Evolutionary conservation across 2,113 vertebrate species (phyloP), one percentile per base, ranked within the genome.

Genomic region (Shinisaurus crocodilurus): DNA sequence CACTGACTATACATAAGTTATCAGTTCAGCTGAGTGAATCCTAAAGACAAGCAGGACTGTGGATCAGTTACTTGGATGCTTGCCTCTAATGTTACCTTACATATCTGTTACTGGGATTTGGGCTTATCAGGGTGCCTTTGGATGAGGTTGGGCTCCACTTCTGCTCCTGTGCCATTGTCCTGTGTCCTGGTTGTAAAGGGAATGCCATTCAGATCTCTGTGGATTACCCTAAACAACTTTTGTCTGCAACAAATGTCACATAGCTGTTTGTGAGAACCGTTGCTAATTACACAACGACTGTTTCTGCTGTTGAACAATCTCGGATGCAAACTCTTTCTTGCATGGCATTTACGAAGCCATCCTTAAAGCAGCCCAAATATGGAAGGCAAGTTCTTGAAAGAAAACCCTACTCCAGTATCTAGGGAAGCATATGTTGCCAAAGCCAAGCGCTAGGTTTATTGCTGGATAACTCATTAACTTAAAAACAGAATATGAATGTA

Each of bases 401-500:
- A 43, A 85, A 82, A 65, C 88, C 93, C 82, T 91, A 77, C 94
- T 95, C 87, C 87, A 37, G 7, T 93, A 76, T 94, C 40, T 43
- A 81, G 90, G 89, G 94, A 92, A 91, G 92, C 85, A 87, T 77
- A 83, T 90, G 91, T 94, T 94, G 90, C 94, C 95, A 96, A 94
- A 93, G 40, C 90, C 92, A 94, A 95, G 91, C 92, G 80, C 91
- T 92, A 29, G 86, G 89, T 95, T 96, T 96, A 86, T 90, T 85
- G 57, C 90, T 93, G 94, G 96, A 95, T 97, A 97, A 90, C 95
- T 97, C 96, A 96, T 97, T 97, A 97, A 95, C 94, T 97, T 96
- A 96, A 97, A 97, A 97, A 94, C 88, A 94, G 95, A 97, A 94
- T 96, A 95, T 0, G 13, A 95, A 96, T 96, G 94, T 96, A 97